A percentile compares a stretch with the other conserved stretches of the same genome.
These are phyloP conservation scores for Ranitomeya imitator DNA, from an alignment of 2,113 vertebrate genomes.

Conservation along the genomic window DNA sequence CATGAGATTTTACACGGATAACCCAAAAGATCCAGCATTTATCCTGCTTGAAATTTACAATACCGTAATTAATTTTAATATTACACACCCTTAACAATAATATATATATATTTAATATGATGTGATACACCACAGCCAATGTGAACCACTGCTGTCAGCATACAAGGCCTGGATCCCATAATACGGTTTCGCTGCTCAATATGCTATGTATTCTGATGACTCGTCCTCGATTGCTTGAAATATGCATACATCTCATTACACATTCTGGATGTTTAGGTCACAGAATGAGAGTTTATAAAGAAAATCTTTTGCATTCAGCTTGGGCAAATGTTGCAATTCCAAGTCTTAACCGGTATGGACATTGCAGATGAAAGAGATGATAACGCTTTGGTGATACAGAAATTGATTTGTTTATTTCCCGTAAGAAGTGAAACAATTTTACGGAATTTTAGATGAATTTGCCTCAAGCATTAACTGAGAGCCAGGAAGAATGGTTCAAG, in stretches of 20 bases:
- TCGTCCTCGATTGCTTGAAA: slow-evolving; percentile 66
- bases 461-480: slow-evolving; percentile 20
- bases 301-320: slow-evolving; percentile 58
- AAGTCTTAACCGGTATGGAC: slow-evolving; percentile 60
- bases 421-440: slow-evolving; percentile 64
- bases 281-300: slow-evolving; percentile 45
- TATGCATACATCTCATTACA: slow-evolving; percentile 69
- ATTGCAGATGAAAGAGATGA: slow-evolving; percentile 65
- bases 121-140: not conserved
- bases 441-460: slow-evolving; percentile 59
- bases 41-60: no score
- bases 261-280: slow-evolving; percentile 62
- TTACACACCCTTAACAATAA: no score
- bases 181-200: not conserved
- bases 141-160: not conserved
- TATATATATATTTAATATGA: not conserved
- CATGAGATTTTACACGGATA: no score
- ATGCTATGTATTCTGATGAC: slow-evolving; percentile 27
- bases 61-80: no score
- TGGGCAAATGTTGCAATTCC: slow-evolving; percentile 62
- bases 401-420: slow-evolving; percentile 64
- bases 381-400: slow-evolving; percentile 67
- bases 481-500: not conserved
- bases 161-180: slow-evolving; percentile 5
- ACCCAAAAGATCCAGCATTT: no score